Conservation (phyloP, 1,140 invertebrate genomes). For the Plectrocnemia conspersa region DNA sequence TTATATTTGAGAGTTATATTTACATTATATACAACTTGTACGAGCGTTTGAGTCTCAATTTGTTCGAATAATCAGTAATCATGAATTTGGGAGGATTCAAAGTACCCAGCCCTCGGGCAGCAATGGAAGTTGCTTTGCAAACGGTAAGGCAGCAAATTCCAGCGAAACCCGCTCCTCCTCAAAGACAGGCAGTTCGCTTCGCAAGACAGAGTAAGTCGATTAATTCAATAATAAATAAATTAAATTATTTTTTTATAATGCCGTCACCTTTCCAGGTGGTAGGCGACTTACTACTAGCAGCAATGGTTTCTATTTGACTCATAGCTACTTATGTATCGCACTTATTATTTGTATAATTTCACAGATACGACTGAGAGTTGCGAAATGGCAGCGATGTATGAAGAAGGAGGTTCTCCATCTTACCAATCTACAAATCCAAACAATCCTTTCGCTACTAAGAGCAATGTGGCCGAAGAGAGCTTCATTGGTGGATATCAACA, state of each 20-base stretch:
- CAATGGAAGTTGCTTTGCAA: constrained; percentile 74
- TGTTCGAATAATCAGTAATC: no score
- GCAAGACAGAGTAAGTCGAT: constrained; percentile 55
- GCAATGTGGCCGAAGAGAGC: constrained; percentile 47
- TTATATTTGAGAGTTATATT: background rate
- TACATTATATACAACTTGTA: background rate
- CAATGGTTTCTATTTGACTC: no score
- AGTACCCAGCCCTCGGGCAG: constrained; percentile 67
- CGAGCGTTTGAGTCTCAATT: no score
- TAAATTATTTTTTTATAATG: no score
- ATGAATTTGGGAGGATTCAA: constrained; percentile 53
- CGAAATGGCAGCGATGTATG: constrained; percentile 49
- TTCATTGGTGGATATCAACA: constrained; percentile 52
- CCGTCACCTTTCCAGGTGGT: no score
- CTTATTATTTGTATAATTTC: constrained; percentile 41
- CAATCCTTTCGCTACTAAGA: constrained; percentile 41
- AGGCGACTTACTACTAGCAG: constrained; percentile 41
- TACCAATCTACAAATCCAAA: constrained; percentile 52
- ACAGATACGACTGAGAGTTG: constrained; percentile 50
- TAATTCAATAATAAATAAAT: no score
- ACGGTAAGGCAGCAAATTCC: constrained; percentile 73
- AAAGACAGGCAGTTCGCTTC: constrained; percentile 56
- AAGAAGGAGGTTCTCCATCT: constrained; percentile 43
- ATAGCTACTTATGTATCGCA: no score
- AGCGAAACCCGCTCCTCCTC: constrained; percentile 57